Conservation (phyloP, 2,797 vertebrate species). For the Cheirogaleus major region DNA sequence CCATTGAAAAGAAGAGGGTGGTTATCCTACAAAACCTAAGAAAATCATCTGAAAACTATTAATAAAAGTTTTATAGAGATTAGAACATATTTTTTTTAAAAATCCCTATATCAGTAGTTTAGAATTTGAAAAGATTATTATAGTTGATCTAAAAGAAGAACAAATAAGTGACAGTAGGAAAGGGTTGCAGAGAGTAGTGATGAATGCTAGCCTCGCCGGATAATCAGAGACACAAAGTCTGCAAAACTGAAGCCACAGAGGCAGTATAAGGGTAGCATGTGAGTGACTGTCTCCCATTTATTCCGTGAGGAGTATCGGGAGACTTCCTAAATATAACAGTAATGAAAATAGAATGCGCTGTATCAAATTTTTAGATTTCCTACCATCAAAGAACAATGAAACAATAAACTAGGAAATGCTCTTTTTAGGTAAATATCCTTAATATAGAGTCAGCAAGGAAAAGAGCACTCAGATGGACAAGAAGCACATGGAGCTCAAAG, state of each 20-base stretch:
- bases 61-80: not conserved
- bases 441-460: not conserved
- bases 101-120: not conserved
- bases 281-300: not conserved
- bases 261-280: not conserved
- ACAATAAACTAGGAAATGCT: not conserved
- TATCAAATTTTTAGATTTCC: not conserved
- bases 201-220: not conserved
- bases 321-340: not conserved
- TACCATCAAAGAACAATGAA: not conserved
- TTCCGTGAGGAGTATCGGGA: not conserved
- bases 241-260: not conserved
- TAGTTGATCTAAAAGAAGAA: not conserved
- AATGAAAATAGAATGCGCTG: not conserved
- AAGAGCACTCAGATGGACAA: fast-evolving
- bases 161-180: not conserved
- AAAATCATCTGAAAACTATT: not conserved
- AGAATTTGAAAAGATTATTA: not conserved
- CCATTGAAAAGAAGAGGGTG: fast-evolving
- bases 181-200: not conserved
- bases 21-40: not conserved
- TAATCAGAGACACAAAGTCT: not conserved
- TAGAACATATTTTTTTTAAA: not conserved
- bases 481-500: not conserved
- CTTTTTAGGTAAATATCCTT: not conserved